These are phyloP conservation scores for Nezara viridula DNA, from an alignment of 2,888 invertebrate species.

Conservation along the genomic window DNA sequence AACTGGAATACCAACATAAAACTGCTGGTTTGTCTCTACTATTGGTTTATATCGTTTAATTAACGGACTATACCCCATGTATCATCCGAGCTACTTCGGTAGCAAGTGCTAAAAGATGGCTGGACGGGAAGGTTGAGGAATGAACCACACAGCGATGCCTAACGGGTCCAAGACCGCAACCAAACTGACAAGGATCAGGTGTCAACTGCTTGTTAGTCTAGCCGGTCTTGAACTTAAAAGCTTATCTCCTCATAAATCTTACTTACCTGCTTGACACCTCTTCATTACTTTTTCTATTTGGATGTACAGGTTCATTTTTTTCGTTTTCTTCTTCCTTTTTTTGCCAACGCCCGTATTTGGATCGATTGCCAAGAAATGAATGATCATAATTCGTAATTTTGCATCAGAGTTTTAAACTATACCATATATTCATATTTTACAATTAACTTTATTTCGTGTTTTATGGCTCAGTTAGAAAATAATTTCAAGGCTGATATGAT, in stretches of 20 bases:
- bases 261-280: too few species aligned
- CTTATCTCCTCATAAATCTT: not conserved
- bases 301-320: not conserved
- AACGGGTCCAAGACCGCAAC: not conserved
- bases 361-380: too few species aligned
- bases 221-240: not conserved
- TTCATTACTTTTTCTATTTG: not conserved
- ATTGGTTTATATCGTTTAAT: not conserved
- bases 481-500: too few species aligned
- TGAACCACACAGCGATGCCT: not conserved
- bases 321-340: not conserved
- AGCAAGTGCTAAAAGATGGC: not conserved
- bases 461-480: too few species aligned
- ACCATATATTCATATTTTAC: too few species aligned
- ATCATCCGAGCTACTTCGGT: not conserved
- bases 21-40: not conserved
- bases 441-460: too few species aligned
- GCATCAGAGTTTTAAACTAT: too few species aligned
- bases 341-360: too few species aligned
- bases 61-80: not conserved
- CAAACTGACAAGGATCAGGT: slow-evolving; percentile 22
- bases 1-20: not conserved
- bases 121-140: not conserved
- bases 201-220: not conserved
- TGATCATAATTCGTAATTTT: too few species aligned